Percentiles rank a stretch among this genome's conserved stretches.
These are phyloP conservation scores for Neolamprologus longior DNA, from an alignment of 2,113 vertebrate genomes.

Conservation along the genomic window DNA sequence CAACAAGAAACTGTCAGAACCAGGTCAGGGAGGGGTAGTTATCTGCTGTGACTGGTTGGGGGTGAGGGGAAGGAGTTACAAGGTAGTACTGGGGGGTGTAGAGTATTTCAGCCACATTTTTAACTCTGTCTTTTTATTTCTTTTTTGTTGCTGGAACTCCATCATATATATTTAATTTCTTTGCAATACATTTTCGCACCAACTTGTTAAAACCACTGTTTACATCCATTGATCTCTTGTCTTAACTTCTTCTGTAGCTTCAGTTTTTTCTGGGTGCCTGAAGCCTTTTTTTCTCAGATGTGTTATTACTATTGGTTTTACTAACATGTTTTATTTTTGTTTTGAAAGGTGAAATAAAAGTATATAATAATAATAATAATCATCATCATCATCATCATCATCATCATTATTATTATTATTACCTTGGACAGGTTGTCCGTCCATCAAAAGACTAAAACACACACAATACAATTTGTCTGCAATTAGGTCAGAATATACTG, in stretches of 20 bases:
- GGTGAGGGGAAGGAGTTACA: background rate
- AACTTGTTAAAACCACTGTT: background rate
- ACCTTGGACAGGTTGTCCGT: background rate
- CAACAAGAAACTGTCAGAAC: background rate
- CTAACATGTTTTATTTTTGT: background rate
- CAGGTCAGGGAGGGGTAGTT: background rate
- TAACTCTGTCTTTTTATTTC: background rate
- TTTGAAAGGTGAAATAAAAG: background rate
- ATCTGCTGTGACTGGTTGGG: background rate
- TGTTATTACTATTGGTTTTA: background rate
- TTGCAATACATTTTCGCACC: background rate
- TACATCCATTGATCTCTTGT: background rate
- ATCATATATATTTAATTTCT: background rate
- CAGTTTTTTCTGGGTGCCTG: background rate
- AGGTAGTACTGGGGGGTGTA: background rate
- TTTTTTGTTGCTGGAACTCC: background rate
- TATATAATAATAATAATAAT: background rate
- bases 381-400: rapidly evolving
- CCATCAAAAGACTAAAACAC: background rate
- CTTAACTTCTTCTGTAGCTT: background rate
- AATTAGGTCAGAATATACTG: background rate
- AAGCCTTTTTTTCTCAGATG: background rate
- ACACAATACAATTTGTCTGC: background rate
- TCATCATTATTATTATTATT: rapidly evolving
- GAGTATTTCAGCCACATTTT: background rate